Conservation (phyloP, 2,888 invertebrate genomes). For the Pyrochroa serraticornis region DNA sequence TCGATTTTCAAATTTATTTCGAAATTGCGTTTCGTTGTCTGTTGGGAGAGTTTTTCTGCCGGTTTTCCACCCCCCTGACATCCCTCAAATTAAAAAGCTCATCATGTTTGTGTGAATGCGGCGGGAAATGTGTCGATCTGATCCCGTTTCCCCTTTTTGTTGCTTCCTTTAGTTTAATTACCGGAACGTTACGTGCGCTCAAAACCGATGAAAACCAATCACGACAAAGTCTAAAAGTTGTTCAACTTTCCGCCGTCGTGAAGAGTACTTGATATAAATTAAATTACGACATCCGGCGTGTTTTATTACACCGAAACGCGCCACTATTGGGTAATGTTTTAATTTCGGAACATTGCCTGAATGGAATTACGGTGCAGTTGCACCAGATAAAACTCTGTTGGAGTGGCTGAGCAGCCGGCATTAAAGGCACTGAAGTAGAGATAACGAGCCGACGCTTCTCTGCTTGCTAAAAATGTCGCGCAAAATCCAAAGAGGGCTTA, state of each 20-base stretch:
- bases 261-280: constrained; percentile 20
- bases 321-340: constrained; percentile 2
- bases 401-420: neutral
- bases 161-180: constrained; percentile 23
- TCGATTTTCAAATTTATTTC: too few species aligned
- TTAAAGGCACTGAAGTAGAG: constrained; percentile 5
- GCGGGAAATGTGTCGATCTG: constrained; percentile 8
- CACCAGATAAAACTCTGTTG: neutral
- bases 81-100: neutral
- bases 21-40: too few species aligned
- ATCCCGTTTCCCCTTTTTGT: constrained; percentile 12
- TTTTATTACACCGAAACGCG: constrained; percentile 1
- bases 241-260: constrained; percentile 8
- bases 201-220: constrained; percentile 24
- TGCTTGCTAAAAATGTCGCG: neutral
- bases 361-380: constrained; percentile 1
- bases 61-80: too few species aligned
- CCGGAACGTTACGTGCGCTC: constrained; percentile 18
- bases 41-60: too few species aligned
- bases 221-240: constrained; percentile 17
- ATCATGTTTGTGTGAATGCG: neutral
- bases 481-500: neutral
- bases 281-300: constrained; percentile 17
- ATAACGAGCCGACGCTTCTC: constrained; percentile 1
- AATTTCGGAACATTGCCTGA: constrained; percentile 2